Conservation (phyloP, 2,113 vertebrate genomes). For the Protomyctophum bolini region DNA sequence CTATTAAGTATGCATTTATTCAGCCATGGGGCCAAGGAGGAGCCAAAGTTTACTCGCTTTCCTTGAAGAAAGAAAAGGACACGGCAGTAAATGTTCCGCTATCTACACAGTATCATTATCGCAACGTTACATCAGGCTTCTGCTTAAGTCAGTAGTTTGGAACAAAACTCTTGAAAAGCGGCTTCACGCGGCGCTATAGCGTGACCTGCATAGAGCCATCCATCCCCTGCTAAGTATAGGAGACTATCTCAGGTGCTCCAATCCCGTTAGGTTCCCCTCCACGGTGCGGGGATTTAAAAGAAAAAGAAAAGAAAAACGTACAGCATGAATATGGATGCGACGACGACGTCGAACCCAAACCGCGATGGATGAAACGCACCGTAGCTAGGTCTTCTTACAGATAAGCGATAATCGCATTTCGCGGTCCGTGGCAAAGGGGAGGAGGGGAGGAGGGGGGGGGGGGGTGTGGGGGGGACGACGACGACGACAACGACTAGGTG, state of each 20-base stretch:
- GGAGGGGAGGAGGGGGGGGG: conserved; percentile 40
- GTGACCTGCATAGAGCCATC: conserved; percentile 70
- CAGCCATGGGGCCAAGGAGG: too few relatives aligned
- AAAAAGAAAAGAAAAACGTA: not conserved
- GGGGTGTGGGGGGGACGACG: conserved; percentile 24
- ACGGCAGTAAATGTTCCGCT: too few relatives aligned
- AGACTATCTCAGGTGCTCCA: conserved; percentile 63
- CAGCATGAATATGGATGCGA: conserved; percentile 73
- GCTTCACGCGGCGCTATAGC: conserved; percentile 18
- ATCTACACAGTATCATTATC: too few relatives aligned
- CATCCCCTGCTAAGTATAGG: conserved; percentile 41
- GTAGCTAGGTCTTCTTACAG: conserved; percentile 69
- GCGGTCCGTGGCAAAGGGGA: conserved; percentile 54
- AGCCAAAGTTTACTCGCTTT: too few relatives aligned
- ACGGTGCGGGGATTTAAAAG: conserved; percentile 57
- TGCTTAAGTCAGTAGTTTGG: not conserved
- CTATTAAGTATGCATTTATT: too few relatives aligned
- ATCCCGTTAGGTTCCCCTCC: conserved; percentile 66
- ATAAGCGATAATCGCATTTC: conserved; percentile 76
- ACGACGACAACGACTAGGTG: too few relatives aligned
- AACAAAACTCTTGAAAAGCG: conserved; percentile 41
- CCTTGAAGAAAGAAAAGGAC: too few relatives aligned
- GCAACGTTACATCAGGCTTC: too few relatives aligned
- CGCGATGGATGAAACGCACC: conserved; percentile 52
- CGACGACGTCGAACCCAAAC: conserved; percentile 55